phyloP scores from a whole-genome alignment of 2,797 vertebrate species.

The Acanthurus leucopareius region DNA sequence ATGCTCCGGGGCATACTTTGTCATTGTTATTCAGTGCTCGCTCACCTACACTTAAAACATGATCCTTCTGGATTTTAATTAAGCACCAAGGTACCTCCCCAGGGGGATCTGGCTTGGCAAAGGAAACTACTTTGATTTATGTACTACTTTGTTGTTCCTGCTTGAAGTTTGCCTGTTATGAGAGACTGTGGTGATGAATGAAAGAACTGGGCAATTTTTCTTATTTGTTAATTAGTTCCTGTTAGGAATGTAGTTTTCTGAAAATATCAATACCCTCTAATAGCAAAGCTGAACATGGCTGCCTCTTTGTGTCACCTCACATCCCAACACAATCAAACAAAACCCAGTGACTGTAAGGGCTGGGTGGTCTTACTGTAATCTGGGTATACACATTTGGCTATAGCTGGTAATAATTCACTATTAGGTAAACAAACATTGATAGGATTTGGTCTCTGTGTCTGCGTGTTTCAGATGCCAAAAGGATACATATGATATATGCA shows the following conservation, averaged over 20 bases:
- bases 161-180: constrained; percentile 85
- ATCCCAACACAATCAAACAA: constrained; percentile 60
- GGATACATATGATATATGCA: constrained; percentile 19
- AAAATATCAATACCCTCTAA: constrained; percentile 64
- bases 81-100: constrained; percentile 87
- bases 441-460: background rate
- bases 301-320: constrained; percentile 55
- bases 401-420: constrained; percentile 29
- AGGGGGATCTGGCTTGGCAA: constrained; percentile 84
- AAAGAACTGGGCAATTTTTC: constrained; percentile 78
- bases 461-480: constrained; percentile 14
- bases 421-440: constrained; percentile 29
- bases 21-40: constrained; percentile 88
- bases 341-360: constrained; percentile 53
- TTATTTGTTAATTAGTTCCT: constrained; percentile 87
- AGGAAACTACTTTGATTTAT: constrained; percentile 90
- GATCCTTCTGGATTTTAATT: constrained; percentile 92
- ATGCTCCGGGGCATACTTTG: constrained; percentile 85
- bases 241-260: constrained; percentile 75
- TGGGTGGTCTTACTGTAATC: constrained; percentile 9
- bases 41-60: constrained; percentile 90
- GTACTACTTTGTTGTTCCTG: constrained; percentile 86
- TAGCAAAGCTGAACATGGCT: constrained; percentile 57
- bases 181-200: constrained; percentile 81
- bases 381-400: constrained; percentile 6